These are phyloP conservation scores for Propithecus deckenii DNA, from an alignment of 2,797 vertebrate genomes.

Conservation along the genomic window DNA sequence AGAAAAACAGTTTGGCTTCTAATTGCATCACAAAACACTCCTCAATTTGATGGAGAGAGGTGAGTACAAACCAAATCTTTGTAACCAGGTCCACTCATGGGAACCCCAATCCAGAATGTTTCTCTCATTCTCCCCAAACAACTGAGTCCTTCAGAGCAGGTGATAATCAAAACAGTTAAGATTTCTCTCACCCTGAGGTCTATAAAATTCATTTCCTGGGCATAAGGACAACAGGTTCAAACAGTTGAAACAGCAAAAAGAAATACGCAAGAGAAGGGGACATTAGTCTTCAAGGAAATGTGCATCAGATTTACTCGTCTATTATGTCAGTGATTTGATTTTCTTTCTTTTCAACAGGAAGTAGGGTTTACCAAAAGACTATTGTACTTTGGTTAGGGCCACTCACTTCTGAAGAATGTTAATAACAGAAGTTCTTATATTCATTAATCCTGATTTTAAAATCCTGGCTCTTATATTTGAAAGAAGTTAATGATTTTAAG, in stretches of 20 bases:
- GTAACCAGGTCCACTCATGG: background rate
- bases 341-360: constrained; percentile 64
- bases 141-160: background rate
- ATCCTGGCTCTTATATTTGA: constrained; percentile 51
- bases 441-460: constrained; percentile 64
- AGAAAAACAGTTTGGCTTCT: background rate
- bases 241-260: background rate
- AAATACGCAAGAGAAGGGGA: background rate
- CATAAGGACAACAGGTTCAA: constrained; percentile 38
- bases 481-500: constrained; percentile 69
- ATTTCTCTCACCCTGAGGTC: background rate
- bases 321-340: constrained; percentile 47
- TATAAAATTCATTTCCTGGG: background rate
- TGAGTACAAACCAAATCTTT: background rate
- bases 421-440: constrained; percentile 62
- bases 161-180: background rate
- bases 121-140: background rate
- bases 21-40: background rate
- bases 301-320: constrained; percentile 60
- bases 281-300: constrained; percentile 28
- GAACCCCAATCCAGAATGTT: background rate
- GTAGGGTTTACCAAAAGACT: constrained; percentile 61
- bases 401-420: constrained; percentile 71
- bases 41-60: background rate
- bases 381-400: constrained; percentile 40